These are phyloP conservation scores for Ptychadena robeensis DNA, from an alignment of 2,797 vertebrate species.

Conservation along the genomic window DNA sequence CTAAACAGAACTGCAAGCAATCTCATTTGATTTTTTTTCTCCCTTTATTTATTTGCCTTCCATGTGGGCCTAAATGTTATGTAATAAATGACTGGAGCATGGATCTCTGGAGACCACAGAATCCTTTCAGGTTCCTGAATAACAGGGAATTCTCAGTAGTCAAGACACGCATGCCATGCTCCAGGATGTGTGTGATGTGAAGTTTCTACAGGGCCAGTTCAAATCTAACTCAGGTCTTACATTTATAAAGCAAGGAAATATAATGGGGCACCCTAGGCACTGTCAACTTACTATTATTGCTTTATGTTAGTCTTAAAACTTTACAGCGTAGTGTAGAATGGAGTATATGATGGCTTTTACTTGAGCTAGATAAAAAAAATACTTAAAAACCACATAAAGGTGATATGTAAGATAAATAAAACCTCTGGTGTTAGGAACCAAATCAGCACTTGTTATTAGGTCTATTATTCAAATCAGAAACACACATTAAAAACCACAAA, in stretches of 20 bases:
- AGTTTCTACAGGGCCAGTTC: background rate
- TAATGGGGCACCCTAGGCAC: background rate
- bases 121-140: background rate
- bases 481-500: too few relatives aligned
- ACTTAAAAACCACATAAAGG: background rate
- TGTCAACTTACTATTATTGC: background rate
- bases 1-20: background rate
- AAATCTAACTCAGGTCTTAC: background rate
- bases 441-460: background rate
- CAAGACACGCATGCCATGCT: background rate
- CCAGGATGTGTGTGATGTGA: background rate
- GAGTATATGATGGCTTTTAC: background rate
- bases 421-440: background rate
- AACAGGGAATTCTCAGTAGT: background rate
- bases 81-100: constrained; percentile 27
- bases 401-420: background rate
- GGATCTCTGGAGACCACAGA: constrained; percentile 5
- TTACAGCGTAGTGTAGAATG: background rate
- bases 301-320: background rate
- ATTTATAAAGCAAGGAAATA: background rate
- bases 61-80: constrained; percentile 28
- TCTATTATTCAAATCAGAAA: background rate
- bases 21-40: background rate
- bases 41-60: constrained; percentile 19
- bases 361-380: background rate